Conservation (phyloP, 1,140 invertebrate genomes). For the Tetramorium alpestre region DNA sequence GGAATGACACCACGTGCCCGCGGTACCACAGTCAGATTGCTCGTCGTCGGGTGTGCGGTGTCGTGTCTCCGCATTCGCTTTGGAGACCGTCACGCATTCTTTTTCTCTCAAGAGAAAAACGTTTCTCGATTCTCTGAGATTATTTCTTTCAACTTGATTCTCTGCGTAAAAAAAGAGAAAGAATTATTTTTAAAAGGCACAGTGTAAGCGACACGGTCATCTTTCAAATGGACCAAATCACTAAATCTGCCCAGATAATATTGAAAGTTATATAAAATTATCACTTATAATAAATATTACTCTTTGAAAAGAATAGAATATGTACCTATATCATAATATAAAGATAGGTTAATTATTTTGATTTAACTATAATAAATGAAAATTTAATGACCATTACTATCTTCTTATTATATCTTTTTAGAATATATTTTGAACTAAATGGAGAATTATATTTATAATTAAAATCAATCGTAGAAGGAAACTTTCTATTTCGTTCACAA, state of each 20-base stretch:
- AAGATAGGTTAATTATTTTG: not conserved
- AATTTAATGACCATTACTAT: not conserved
- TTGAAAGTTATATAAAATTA: not conserved
- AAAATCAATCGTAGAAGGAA: constrained; percentile 11
- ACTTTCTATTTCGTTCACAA: not conserved
- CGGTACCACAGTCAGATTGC: constrained; percentile 42
- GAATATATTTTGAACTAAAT: not conserved
- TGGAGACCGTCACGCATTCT: not conserved
- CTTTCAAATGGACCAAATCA: not conserved
- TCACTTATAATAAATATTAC: not conserved
- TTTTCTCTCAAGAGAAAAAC: constrained; percentile 27
- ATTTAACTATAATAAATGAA: not conserved
- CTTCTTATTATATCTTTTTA: not conserved
- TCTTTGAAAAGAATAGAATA: not conserved
- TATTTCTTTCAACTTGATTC: constrained; percentile 44
- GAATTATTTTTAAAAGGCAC: not conserved
- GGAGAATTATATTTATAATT: constrained; percentile 25
- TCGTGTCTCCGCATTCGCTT: not conserved
- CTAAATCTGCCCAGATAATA: not conserved
- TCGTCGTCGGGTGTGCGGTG: constrained; percentile 18
- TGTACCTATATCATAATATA: not conserved
- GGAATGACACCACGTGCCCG: constrained; percentile 62
- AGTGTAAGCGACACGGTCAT: not conserved
- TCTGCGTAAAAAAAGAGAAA: not conserved
- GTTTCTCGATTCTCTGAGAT: constrained; percentile 29